Evolutionary conservation across 2,888 invertebrate genomes (phyloP), one percentile per base, ranked within the genome.

Genomic region (Pasiphila rectangulata): DNA sequence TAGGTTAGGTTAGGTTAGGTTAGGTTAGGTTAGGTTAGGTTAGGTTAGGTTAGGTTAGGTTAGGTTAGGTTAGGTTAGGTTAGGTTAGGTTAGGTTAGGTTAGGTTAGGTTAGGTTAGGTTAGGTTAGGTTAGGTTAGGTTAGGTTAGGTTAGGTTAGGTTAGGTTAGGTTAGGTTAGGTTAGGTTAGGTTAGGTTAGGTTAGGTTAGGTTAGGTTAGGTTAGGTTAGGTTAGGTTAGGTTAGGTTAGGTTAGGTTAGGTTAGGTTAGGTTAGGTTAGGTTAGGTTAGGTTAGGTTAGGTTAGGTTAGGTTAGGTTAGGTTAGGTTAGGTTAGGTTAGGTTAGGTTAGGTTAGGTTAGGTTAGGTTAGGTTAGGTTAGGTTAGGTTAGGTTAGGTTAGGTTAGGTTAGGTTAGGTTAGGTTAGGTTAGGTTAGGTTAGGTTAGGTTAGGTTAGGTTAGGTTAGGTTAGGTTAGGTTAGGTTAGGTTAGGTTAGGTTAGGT

Each of bases 401-500:
- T 46, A 42, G 34, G 19, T 34, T 34, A 34, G 34, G 34, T 42
- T 38, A 38, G 41, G 45, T 46, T 46, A 43, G 43, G 46, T 46
- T 40, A 40, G 41, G 51, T 46, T 47, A 47, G 47, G 52, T 47
- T 52, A 43, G 52, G 35, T n/a, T 40, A 45, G 54, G 53, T 34
- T 34, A 34, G 34, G 34, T 34, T 34, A 34, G 34, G 54, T 54
- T 51, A 51, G 51, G 54, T 54, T 54, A 54, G 54, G 51, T 54
- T 54, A 54, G 54, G 54, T 54, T 54, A 54, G 55, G 30, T 16
- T 32, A 17, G 15, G 44, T 37, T 37, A 34, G 44, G 55, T 55
- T 55, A 55, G 55, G 55, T 52, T 56, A 56, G 55, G 55, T 56
- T 55, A 50, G 55, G 51, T 51, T 52, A 53, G 56, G 56, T 56